A percentile compares a stretch with the other conserved stretches of the same genome.
These are phyloP conservation scores for Tetramorium parvispinum DNA, from an alignment of 1,140 invertebrate species.

Conservation along the genomic window DNA sequence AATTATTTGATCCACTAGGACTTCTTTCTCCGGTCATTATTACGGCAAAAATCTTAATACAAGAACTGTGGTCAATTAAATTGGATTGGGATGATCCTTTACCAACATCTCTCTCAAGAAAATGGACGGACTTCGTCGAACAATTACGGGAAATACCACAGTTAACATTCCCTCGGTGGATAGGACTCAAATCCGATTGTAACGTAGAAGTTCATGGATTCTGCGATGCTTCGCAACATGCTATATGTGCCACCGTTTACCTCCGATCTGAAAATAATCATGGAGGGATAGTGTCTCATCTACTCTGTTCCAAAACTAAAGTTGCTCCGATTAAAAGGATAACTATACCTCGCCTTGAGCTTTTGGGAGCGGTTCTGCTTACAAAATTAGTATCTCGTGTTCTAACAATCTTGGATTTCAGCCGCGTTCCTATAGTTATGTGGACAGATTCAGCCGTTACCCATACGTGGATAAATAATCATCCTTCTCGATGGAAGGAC, in stretches of 20 bases:
- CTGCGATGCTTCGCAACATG: conserved; percentile 66
- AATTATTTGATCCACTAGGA: too few relatives aligned
- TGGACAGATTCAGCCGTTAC: conserved; percentile 20
- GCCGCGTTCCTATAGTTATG: neutral
- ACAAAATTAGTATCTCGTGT: neutral
- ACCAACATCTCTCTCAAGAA: fast-evolving
- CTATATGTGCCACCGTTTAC: conserved; percentile 65
- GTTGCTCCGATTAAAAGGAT: neutral
- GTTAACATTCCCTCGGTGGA: conserved; percentile 21
- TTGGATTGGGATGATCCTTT: too few relatives aligned
- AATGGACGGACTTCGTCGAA: conserved; percentile 8
- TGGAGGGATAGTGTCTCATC: neutral
- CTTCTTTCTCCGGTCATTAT: too few relatives aligned
- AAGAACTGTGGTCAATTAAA: too few relatives aligned
- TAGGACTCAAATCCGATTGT: neutral
- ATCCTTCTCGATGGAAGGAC: conserved; percentile 51
- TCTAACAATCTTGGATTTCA: fast-evolving
- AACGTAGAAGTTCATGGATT: conserved; percentile 63
- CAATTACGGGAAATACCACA: neutral
- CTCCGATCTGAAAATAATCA: neutral
- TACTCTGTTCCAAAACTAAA: neutral
- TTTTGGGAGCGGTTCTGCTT: neutral
- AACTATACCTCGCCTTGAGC: neutral
- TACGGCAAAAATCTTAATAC: too few relatives aligned
- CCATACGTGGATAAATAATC: conserved; percentile 35